These are phyloP conservation scores for Ophioderma brevispina DNA, from an alignment of 35 echinoderm and acorn worm species.

Conservation along the genomic window DNA sequence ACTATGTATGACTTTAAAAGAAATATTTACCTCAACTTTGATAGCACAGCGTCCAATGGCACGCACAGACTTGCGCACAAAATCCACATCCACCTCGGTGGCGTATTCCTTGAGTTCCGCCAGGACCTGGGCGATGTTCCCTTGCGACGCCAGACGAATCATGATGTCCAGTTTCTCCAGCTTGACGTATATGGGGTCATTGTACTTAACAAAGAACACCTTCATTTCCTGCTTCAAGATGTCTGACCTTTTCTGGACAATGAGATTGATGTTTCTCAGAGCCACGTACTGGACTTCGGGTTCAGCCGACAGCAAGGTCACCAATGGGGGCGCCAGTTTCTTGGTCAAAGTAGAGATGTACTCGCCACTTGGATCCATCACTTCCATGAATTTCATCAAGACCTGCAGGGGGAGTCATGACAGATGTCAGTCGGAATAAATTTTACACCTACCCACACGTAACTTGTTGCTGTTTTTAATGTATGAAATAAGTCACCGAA, in stretches of 20 bases:
- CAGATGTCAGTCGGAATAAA: too few species aligned
- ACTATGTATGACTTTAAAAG: too few species aligned
- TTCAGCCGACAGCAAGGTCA: constrained; percentile 95
- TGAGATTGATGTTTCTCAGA: constrained; percentile 96
- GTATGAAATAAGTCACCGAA: too few species aligned
- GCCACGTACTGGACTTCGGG: constrained; percentile 98
- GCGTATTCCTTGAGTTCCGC: constrained; percentile 99
- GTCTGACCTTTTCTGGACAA: constrained; percentile 98
- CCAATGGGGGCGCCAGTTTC: constrained; percentile 95
- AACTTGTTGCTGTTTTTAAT: too few species aligned
- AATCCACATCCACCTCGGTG: constrained; percentile 98
- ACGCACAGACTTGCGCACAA: constrained; percentile 97
- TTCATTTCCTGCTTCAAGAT: constrained; percentile 99
- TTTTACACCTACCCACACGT: too few species aligned
- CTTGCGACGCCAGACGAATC: constrained; percentile 95
- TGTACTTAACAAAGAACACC: constrained; percentile 99
- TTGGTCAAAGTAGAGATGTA: constrained; percentile 81
- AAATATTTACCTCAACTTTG: constrained; percentile 91
- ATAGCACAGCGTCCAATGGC: constrained; percentile 99
- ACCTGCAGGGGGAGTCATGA: too few species aligned
- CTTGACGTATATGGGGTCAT: constrained; percentile 98
- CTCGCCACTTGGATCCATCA: constrained; percentile 71
- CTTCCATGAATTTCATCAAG: constrained; percentile 99
- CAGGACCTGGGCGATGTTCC: constrained; percentile 95
- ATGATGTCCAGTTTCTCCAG: constrained; percentile 99